phyloP scores from a whole-genome alignment of 2,888 invertebrate genomes.

The Heliconius erato region DNA sequence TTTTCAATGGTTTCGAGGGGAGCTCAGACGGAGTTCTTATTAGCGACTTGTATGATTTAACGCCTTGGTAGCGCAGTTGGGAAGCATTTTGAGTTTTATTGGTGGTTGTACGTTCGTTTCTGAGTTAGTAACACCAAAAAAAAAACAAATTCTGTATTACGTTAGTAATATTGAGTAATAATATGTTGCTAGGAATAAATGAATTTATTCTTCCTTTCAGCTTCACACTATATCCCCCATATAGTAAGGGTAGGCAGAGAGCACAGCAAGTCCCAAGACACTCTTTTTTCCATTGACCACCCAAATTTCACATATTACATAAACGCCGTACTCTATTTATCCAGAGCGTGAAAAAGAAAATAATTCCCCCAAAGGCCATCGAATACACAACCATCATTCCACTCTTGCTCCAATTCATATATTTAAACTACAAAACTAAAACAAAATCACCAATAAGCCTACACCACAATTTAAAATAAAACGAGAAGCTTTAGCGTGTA shows the following conservation, averaged over 20 bases:
- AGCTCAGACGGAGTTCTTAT: slow-evolving; percentile 12
- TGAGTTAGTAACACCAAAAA: no score
- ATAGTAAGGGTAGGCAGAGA: background rate
- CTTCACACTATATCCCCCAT: background rate
- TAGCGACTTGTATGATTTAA: background rate
- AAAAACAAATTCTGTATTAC: no score
- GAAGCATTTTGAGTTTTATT: no score
- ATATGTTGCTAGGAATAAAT: no score
- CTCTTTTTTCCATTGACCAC: background rate
- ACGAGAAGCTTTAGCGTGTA: slow-evolving; percentile 24
- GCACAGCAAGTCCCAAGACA: background rate
- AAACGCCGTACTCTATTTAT: background rate
- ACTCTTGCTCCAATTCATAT: no score
- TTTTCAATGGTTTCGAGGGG: slow-evolving; percentile 9
- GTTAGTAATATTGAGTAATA: no score
- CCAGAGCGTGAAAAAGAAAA: no score
- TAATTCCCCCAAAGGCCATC: no score
- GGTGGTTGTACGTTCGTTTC: no score
- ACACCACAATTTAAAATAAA: slow-evolving; percentile 1
- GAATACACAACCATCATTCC: no score
- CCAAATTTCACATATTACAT: no score
- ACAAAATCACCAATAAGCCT: slow-evolving; percentile 2
- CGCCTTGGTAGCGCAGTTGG: background rate
- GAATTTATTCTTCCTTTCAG: background rate
- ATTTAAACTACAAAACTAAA: background rate